Evolutionary conservation across 2,113 vertebrate genomes (phyloP).

Genomic region (Progne subis): DNA sequence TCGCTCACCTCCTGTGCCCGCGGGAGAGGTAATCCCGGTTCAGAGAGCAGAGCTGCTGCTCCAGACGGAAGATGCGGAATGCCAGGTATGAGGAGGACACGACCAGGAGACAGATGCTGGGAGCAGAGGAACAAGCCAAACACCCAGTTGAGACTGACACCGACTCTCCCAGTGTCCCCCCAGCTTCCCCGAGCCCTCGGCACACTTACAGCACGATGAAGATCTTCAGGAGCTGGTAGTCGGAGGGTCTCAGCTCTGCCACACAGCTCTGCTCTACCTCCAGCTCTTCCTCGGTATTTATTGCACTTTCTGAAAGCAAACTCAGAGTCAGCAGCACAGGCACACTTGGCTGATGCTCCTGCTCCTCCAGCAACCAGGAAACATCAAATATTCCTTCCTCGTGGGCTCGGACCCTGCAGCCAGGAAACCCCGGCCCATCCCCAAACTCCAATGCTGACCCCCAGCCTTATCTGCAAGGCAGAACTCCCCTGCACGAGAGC

Average conservation of each 20-base stretch:
- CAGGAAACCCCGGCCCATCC: neutral
- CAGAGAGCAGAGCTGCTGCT: constrained; percentile 89
- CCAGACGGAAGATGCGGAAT: constrained; percentile 90
- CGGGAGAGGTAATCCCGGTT: constrained; percentile 58
- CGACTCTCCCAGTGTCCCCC: accelerated
- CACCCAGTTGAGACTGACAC: accelerated
- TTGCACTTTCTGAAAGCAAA: constrained; percentile 77
- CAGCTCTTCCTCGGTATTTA: constrained; percentile 81
- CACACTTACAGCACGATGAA: constrained; percentile 90
- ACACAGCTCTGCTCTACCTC: constrained; percentile 75
- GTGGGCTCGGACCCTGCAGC: neutral
- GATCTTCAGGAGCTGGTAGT: constrained; percentile 91
- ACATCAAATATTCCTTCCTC: neutral
- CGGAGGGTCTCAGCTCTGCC: constrained; percentile 83
- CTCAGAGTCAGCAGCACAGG: accelerated
- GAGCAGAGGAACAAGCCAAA: neutral
- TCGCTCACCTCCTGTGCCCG: constrained; percentile 69
- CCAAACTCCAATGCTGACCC: accelerated
- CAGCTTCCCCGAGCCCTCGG: accelerated
- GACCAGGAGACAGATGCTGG: constrained; percentile 86
- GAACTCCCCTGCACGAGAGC: accelerated
- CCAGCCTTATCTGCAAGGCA: neutral
- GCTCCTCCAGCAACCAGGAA: neutral
- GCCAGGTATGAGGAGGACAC: constrained; percentile 92
- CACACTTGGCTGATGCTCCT: accelerated